Conservation (phyloP, 1,140 invertebrate species). For the Zaprionus ghesquierei region DNA sequence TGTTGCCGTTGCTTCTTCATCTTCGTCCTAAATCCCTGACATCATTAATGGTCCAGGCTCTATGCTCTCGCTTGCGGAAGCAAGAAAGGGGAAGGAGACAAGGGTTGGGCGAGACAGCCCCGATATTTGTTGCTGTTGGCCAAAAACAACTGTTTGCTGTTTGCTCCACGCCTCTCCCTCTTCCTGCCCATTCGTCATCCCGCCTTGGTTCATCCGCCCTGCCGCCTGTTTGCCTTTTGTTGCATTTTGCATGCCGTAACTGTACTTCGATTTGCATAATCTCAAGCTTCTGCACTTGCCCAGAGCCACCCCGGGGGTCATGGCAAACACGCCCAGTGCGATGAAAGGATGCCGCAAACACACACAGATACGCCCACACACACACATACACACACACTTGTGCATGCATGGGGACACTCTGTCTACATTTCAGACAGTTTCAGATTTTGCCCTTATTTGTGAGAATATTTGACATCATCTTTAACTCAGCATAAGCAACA, state of each 20-base stretch:
- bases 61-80: background rate
- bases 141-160: constrained; percentile 20
- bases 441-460: constrained; percentile 14
- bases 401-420: background rate
- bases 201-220: background rate
- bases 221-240: constrained; percentile 53
- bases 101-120: background rate
- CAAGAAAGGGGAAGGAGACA: background rate
- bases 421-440: constrained; percentile 33
- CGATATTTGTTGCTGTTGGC: constrained; percentile 17
- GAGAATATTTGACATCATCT: constrained; percentile 37
- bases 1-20: background rate
- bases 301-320: constrained; percentile 31
- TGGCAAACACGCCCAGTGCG: constrained; percentile 20
- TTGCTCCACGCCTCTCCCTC: background rate
- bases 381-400: background rate
- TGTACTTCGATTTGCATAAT: constrained; percentile 74
- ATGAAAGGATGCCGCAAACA: background rate
- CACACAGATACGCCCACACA: background rate
- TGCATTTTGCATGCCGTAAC: constrained; percentile 72
- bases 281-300: constrained; percentile 71
- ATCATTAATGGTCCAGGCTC: constrained; percentile 52
- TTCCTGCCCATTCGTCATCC: background rate
- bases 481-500: constrained; percentile 16
- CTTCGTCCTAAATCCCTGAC: constrained; percentile 51